Evolutionary conservation across 2,113 vertebrate species (phyloP).

Genomic region (Regulus satrapa): DNA sequence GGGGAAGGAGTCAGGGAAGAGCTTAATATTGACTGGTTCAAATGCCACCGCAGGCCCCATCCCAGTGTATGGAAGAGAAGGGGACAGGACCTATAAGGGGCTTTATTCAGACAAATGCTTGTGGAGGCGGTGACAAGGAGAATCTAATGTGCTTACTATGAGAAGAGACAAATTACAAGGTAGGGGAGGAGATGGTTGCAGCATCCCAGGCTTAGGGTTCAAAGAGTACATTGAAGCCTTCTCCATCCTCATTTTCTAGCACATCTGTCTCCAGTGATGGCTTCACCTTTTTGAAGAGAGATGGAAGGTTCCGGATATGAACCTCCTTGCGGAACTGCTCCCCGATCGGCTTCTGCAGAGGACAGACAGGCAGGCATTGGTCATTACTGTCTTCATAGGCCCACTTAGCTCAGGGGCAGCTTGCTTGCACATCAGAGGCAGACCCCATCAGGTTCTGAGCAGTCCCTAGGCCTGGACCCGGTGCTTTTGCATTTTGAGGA

Average conservation of each 20-base stretch:
- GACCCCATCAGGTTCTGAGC: background rate
- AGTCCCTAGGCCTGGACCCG: accelerated
- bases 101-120: conserved; percentile 27
- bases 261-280: conserved; percentile 77
- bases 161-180: conserved; percentile 60
- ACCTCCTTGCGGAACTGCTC: conserved; percentile 98
- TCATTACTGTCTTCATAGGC: background rate
- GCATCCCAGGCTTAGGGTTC: conserved; percentile 70
- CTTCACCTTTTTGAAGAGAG: conserved; percentile 91
- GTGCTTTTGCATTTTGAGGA: background rate
- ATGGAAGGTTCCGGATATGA: conserved; percentile 96
- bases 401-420: background rate
- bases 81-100: background rate
- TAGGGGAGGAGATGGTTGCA: conserved; percentile 33
- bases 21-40: conserved; percentile 22
- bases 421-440: background rate
- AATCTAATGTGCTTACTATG: conserved; percentile 70
- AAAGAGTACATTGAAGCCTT: conserved; percentile 81
- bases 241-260: conserved; percentile 71
- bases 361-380: conserved; percentile 7
- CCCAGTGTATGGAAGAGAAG: background rate
- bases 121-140: conserved; percentile 41
- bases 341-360: conserved; percentile 88
- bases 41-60: background rate
- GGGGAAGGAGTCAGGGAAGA: background rate